phyloP scores from a whole-genome alignment of 2,888 invertebrate genomes.

The Cephalotes varians region DNA sequence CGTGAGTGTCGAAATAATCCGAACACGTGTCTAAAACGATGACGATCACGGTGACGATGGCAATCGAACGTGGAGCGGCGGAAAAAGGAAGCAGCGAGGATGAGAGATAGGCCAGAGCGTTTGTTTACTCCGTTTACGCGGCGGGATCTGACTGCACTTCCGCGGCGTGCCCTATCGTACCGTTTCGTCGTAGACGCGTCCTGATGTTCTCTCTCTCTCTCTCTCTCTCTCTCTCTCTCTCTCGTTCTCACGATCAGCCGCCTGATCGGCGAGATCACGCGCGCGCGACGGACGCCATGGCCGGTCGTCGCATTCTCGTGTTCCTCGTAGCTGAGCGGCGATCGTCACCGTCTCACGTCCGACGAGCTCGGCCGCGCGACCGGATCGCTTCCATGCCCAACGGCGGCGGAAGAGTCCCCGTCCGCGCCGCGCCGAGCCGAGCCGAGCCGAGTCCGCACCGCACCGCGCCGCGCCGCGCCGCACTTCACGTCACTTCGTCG shows the following conservation, averaged over 20 bases:
- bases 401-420: not conserved
- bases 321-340: conserved; percentile 66
- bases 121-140: conserved; percentile 62
- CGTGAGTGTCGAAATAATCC: conserved; percentile 23
- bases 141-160: not conserved
- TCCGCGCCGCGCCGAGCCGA: not conserved
- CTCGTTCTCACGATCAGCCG: conserved; percentile 11
- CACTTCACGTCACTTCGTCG: not conserved
- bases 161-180: not conserved
- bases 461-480: not conserved
- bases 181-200: conserved; percentile 34
- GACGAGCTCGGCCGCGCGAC: conserved; percentile 63
- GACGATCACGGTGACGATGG: conserved; percentile 52
- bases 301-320: conserved; percentile 69
- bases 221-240: not conserved
- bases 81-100: conserved; percentile 32
- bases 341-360: not conserved
- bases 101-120: conserved; percentile 62
- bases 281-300: conserved; percentile 83
- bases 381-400: conserved; percentile 60
- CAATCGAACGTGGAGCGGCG: conserved; percentile 74
- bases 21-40: conserved; percentile 41
- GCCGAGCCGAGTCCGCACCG: not conserved
- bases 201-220: not conserved
- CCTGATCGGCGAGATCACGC: conserved; percentile 63